Evolutionary conservation across 1,140 invertebrate species (phyloP).

Genomic region (Camponotus vicinus): DNA sequence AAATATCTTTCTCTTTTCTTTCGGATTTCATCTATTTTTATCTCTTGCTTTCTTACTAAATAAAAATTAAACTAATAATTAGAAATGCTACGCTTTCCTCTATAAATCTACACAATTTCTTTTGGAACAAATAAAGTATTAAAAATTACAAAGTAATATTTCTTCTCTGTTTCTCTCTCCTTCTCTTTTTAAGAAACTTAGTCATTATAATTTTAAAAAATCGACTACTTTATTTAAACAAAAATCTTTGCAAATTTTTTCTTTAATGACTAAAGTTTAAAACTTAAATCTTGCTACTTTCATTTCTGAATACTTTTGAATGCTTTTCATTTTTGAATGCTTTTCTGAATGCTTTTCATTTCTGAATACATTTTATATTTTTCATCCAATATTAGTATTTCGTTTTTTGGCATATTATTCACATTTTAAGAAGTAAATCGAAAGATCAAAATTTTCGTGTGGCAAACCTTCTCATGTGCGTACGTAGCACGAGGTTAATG

Average conservation of each 20-base stretch:
- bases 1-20: not conserved
- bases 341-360: no score
- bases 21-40: not conserved
- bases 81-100: not conserved
- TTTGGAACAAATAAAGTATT: slow-evolving; percentile 7
- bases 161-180: not conserved
- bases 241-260: not conserved
- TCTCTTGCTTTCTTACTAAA: not conserved
- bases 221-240: not conserved
- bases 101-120: not conserved
- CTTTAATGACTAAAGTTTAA: not conserved
- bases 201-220: not conserved
- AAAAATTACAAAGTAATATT: not conserved
- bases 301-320: not conserved
- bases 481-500: slow-evolving; percentile 71
- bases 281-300: not conserved
- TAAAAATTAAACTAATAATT: not conserved
- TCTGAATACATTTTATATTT: not conserved
- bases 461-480: slow-evolving; percentile 62
- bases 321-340: no score
- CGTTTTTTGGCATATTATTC: slow-evolving; percentile 21
- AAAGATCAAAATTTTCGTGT: slow-evolving; percentile 24
- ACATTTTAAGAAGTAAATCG: slow-evolving; percentile 1
- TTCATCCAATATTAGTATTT: slow-evolving; percentile 22
- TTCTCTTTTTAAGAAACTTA: not conserved